Base-by-base conservation (phyloP, 2,113 vertebrate species). In the Brachyistius frenatus region DNA sequence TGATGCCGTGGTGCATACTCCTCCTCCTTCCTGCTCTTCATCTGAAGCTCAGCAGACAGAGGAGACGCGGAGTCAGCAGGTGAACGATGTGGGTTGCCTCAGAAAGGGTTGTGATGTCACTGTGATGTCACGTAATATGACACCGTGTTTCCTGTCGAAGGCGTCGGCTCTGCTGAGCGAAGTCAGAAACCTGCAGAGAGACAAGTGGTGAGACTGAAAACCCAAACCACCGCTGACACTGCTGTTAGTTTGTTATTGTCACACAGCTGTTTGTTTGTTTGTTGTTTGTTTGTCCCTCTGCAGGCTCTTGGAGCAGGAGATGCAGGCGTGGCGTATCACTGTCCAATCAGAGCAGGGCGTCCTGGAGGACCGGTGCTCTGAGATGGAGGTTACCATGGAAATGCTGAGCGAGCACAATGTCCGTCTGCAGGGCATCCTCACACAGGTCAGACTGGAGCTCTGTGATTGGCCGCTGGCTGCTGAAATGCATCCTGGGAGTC, bases 251-350 rank as follows among this genome's bases (percentile, higher is more conserved):
- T 37, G 37, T 37, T 44, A 44, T 11, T 11, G 13, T 44, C 41
- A 44, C 6, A 5, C 2, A 41, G 39, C 39, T 44, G 10, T 44
- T 53, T 36, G 1, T 49, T 15, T 39, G 4, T 64, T 67, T 58
- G 10, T 47, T 30, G 66, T 15, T 32, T 39, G 2, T 63, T 2
- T 23, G 8, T 44, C 41, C 41, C 32, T 33, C 30, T 5, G 7
- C 84, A 98, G 97, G 87, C 67, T 95, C 63, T 76, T 96, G 81
- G 95, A 95, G 81, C 93, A 95, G 55, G 87, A 96, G 58, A 84
- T 97, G 75, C 89, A 90, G 77, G 91, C 76, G 0, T 92, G 90
- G 94, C 94, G 90, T 73, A 78, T 92, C 15, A 86, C 94, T n/a
- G 80, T 95, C 39, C 94, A 94, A 85, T 92, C 94, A 31, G 91